Evolutionary conservation across 2,113 vertebrate species (phyloP), one percentile per base, ranked within the genome.

Genomic region (Triplophysa rosa): DNA sequence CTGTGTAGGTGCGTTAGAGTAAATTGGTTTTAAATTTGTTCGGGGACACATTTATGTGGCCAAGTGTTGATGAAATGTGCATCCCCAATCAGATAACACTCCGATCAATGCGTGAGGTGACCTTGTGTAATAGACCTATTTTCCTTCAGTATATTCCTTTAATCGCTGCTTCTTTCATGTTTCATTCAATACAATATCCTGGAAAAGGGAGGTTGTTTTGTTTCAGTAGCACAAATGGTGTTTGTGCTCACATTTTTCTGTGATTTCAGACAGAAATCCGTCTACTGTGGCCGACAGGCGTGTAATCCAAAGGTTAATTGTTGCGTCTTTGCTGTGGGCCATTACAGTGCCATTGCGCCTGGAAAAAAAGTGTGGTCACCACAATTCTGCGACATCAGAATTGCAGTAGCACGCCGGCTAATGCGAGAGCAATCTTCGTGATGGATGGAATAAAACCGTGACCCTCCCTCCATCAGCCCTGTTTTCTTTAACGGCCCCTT

Each of bases 271-370:
- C 56, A 11, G 8, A 52, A 72, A 81, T 68, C 71, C 6, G 47
- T 76, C 65, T 52, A 26, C 24, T 87, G 86, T 74, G 74, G 80
- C 83, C 84, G 88, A 88, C 88, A 89, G 86, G 86, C 86, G 88
- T 87, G 87, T 85, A 88, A 89, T 92, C 85, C 90, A 91, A 89
- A 90, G 89, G 91, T 92, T 91, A 92, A 92, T 91, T 89, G 88
- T 84, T 33, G 86, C 68, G 67, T 86, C 79, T 88, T 85, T 84
- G 72, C 87, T 85, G 80, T 86, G 87, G 86, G 84, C 88, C 86
- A 88, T 90, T 89, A 87, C 85, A 80, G 83, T 77, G 81, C 86
- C 88, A 75, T 73, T 56, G 33, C 33, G 3, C 63, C 24, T 70
- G 65, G 42, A 80, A 78, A 80, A 78, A 64, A 1, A 82, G 13